Evolutionary conservation across 2,888 invertebrate species (phyloP), one percentile per base, ranked within the genome.

Genomic region (Resseliella maxima): DNA sequence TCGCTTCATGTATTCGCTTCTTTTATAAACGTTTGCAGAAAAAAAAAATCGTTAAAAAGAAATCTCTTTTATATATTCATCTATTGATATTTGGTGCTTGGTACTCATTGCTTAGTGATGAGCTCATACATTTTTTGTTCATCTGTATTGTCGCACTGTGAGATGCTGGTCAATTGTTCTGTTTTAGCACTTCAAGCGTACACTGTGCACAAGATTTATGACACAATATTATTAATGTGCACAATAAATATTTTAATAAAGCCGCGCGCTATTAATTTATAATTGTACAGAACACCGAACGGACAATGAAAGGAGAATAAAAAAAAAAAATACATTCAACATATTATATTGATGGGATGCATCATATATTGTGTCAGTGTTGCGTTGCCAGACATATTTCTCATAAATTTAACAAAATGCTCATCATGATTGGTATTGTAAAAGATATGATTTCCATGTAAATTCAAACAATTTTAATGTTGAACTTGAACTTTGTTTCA

Each of bases 201-300:
- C 72, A 35, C 2, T 35, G 35, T 5, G 35, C 31, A 24, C 27
- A 72, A 72, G 72, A 72, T 72, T 72, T 72, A 72, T 72, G 72
- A 72, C 72, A 72, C 72, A 72, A 72, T 72, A 31, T 72, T 72
- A 72, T 31, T 72, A 72, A 72, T 72, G 72, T 18, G 15, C 72
- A 72, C 72, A 31, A 31, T 72, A 72, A 72, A 31, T 31, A 3
- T 59, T 27, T 72, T 24, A 59, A 59, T 59, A 59, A 24, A 24
- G 27, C 27, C 27, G 27, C 59, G 59, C 27, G 24, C 59, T 59
- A 41, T 12, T 41, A 41, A 5, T 5, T 24, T 59, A 24, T 24
- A 27, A 59, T 24, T 59, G 24, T n/a, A 59, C 59, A 59, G 21
- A 50, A 50, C 41, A 41, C 6, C 41, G 12, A 41, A 41, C 5